Percentiles rank a stretch among this genome's conserved stretches.
phyloP scores from a whole-genome alignment of 2,113 vertebrate species.

The Meleagris gallopavo region DNA sequence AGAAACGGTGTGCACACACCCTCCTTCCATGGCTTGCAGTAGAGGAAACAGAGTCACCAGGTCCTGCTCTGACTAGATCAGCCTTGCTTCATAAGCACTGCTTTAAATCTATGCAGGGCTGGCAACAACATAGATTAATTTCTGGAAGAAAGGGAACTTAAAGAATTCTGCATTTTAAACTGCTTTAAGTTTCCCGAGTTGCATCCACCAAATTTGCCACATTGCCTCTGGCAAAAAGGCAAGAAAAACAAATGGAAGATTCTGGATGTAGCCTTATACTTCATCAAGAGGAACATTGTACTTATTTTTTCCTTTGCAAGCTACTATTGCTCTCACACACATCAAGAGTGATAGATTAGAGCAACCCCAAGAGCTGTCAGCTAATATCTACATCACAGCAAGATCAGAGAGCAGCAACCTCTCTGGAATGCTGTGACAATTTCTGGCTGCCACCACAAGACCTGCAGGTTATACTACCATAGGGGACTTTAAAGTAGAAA shows the following conservation, averaged over 20 bases:
- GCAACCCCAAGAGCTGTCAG: not conserved
- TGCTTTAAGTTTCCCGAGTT: not conserved
- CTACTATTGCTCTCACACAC: not conserved
- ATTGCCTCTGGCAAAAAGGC: not conserved
- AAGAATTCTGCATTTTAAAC: not conserved
- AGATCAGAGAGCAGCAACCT: conserved; percentile 4
- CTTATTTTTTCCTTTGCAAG: not conserved
- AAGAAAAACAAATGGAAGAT: not conserved
- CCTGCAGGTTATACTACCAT: not conserved
- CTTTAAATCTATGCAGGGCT: not conserved
- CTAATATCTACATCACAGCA: not conserved
- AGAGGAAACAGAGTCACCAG: not conserved
- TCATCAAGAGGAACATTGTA: not conserved
- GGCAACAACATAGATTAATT: not conserved
- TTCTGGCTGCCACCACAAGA: not conserved
- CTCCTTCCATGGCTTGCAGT: not conserved
- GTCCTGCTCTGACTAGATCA: not conserved
- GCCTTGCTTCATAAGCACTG: not conserved
- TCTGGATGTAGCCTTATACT: not conserved
- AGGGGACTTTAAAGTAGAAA: conserved; percentile 1
- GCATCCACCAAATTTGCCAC: not conserved
- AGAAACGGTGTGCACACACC: not conserved
- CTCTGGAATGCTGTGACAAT: conserved; percentile 18
- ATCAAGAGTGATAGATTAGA: conserved; percentile 25
- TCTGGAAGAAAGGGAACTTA: not conserved